Base-by-base conservation (phyloP, 2,888 invertebrate genomes). In the Acrocera orbiculus region DNA sequence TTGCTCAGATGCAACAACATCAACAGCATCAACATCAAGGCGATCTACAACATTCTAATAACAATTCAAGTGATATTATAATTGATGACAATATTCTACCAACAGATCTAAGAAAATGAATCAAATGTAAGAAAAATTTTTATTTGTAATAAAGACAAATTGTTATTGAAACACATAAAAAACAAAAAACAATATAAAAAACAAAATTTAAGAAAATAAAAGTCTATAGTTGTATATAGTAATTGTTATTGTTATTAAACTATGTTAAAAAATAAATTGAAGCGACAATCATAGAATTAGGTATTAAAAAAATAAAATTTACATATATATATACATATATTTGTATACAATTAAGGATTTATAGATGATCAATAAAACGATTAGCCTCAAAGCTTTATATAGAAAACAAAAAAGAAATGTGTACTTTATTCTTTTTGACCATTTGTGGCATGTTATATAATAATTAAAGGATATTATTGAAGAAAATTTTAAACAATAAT, bases 31-130 rank as follows among this genome's bases (percentile, higher is more conserved):
- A 26, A 9, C 27, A 26, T 11, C 30, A 30, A 8, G 9, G n/a
- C 5, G 9, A 13, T 8, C 30, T 4, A 19, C 32, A 26, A 19
- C 30, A 31, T 17, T 11, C n/a, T 16, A 7, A 15, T 16, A 2
- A n/a, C 11, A 36, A 34, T 35, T 22, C 40, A 9, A 28, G 22
- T 7, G 39, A 41, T 30, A 28, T 42, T 9, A 37, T 35, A 22
- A 37, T 40, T 15, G 44, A 44, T 16, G 44, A 44, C 16, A 37
- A 34, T 36, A 13, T 34, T 19, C 38, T 42, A 38, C 42, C 44
- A 35, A 44, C 44, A 7, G 44, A 44, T 37, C 35, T 44, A 25
- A 34, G 44, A 29, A 44, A 44, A 37, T 41, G 37, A 30, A 11
- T 19, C 8, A 5, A 19, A 6, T 6, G 5, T 6, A 6, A 6